phyloP scores from a whole-genome alignment of 2,797 vertebrate species.

The Chelonia mydas region DNA sequence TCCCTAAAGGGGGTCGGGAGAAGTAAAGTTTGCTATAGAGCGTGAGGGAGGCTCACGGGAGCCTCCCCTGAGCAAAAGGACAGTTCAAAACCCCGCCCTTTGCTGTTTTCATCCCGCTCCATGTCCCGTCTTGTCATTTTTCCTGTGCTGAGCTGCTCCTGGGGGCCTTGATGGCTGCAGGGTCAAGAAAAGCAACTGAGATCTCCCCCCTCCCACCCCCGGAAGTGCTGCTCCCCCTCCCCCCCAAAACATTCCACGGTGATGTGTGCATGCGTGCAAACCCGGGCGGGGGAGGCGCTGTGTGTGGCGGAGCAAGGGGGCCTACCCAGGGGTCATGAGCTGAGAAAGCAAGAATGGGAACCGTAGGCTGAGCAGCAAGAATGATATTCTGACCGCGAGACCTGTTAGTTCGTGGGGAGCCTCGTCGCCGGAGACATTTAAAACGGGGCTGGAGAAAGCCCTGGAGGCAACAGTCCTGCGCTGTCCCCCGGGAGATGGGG shows the following conservation, averaged over 20 bases:
- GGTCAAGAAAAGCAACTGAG: neutral
- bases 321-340: neutral
- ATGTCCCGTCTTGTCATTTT: neutral
- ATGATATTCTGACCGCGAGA: neutral
- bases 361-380: neutral
- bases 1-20: neutral
- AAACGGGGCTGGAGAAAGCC: neutral
- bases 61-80: neutral
- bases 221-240: neutral
- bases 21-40: neutral
- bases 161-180: too few species aligned
- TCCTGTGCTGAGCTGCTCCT: neutral
- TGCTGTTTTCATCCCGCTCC: neutral
- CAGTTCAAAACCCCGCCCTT: neutral
- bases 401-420: neutral
- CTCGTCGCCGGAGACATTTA: neutral
- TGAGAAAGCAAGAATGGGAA: neutral
- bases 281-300: neutral
- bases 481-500: neutral
- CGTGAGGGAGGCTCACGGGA: neutral
- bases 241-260: neutral
- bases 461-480: accelerated
- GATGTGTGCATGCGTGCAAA: neutral
- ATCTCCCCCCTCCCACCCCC: neutral
- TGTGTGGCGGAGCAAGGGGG: neutral